phyloP scores from a whole-genome alignment of 2,888 invertebrate species.

The Leptodirus hochenwartii region DNA sequence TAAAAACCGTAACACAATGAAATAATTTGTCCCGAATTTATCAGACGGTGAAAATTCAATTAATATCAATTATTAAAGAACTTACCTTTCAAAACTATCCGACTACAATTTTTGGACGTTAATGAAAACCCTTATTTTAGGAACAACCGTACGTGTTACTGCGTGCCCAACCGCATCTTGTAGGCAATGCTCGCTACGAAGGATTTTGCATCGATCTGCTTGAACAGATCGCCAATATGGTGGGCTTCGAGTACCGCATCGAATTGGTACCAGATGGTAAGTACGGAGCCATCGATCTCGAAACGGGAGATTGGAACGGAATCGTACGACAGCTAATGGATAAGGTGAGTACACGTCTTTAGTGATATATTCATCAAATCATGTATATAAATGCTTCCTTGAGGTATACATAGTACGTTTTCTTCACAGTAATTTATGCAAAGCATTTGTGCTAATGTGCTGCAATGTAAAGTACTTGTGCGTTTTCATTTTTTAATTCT shows the following conservation, averaged over 20 bases:
- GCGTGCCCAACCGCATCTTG: conserved; percentile 27
- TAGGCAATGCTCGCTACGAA: conserved; percentile 45
- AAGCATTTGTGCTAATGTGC: too few relatives aligned
- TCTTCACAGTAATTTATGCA: too few relatives aligned
- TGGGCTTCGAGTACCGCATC: conserved; percentile 48
- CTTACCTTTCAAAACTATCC: too few relatives aligned
- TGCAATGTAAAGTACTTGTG: too few relatives aligned
- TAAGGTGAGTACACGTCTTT: conserved; percentile 31
- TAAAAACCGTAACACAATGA: too few relatives aligned
- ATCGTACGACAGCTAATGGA: conserved; percentile 46
- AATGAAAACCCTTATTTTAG: too few relatives aligned
- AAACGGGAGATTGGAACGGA: conserved; percentile 58
- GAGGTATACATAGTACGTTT: too few relatives aligned
- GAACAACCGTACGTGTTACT: conserved; percentile 28
- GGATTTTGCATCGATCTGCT: conserved; percentile 59
- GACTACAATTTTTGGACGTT: too few relatives aligned
- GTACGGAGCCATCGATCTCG: conserved; percentile 55
- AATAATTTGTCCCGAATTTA: too few relatives aligned
- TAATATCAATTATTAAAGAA: too few relatives aligned
- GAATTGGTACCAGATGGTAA: conserved; percentile 44
- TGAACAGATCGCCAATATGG: conserved; percentile 39
- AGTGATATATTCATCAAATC: neutral
- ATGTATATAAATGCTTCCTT: neutral
- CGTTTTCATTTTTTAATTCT: too few relatives aligned
- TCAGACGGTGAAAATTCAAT: too few relatives aligned